Conservation (phyloP, 2,888 invertebrate genomes). For the Desoria tigrina region DNA sequence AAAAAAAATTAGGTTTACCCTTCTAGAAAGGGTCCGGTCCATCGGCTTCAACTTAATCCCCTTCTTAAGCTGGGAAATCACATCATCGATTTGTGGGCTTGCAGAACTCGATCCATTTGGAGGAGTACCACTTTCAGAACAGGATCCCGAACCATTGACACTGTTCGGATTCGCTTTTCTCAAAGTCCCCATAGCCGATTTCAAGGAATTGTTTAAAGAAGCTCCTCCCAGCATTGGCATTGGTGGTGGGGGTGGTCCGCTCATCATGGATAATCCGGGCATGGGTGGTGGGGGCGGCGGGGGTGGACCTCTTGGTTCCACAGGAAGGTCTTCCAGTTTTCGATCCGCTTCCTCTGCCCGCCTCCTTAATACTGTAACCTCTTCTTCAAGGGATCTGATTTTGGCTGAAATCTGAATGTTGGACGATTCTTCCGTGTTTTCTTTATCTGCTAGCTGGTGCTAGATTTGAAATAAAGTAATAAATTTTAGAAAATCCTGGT, state of each 20-base stretch:
- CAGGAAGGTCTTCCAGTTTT: constrained; percentile 39
- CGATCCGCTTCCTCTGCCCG: constrained; percentile 46
- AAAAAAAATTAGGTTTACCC: constrained; percentile 23
- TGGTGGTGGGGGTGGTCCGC: constrained; percentile 38
- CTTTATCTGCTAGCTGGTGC: constrained; percentile 43
- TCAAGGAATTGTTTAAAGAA: constrained; percentile 35
- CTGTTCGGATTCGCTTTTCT: constrained; percentile 20
- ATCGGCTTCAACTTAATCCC: constrained; percentile 49
- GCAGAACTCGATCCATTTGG: constrained; percentile 30
- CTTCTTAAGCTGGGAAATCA: constrained; percentile 48
- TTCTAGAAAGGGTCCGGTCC: constrained; percentile 42
- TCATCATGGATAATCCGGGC: constrained; percentile 36
- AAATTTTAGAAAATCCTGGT: not conserved
- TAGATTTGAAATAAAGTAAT: constrained; percentile 20
- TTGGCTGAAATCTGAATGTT: constrained; percentile 41
- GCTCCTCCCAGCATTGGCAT: constrained; percentile 19
- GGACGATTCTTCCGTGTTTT: constrained; percentile 36
- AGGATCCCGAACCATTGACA: constrained; percentile 11
- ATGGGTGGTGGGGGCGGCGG: constrained; percentile 31
- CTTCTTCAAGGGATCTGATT: constrained; percentile 44
- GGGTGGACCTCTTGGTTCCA: not conserved
- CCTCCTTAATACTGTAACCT: constrained; percentile 29
- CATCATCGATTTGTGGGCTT: constrained; percentile 46
- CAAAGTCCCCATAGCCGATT: constrained; percentile 30
- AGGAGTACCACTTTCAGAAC: constrained; percentile 16